phyloP scores from a whole-genome alignment of 2,113 vertebrate species.

The Boulengeromyrus knoepffleri region DNA sequence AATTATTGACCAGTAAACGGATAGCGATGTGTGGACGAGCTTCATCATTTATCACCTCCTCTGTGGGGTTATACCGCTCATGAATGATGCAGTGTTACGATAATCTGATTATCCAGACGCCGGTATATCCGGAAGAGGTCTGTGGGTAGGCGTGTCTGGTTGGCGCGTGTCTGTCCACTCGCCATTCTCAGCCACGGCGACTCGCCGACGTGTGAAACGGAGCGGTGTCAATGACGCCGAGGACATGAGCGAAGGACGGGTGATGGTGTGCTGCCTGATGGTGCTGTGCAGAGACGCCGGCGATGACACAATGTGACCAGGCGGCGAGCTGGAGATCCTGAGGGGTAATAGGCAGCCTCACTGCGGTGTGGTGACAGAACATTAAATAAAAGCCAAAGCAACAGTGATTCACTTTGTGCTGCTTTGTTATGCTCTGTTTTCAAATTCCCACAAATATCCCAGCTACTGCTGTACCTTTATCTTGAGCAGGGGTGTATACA shows the following conservation, averaged over 20 bases:
- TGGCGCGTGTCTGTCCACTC: background rate
- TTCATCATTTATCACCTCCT: constrained; percentile 44
- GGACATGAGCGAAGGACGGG: background rate
- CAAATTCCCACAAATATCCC: background rate
- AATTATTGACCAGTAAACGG: constrained; percentile 40
- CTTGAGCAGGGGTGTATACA: background rate
- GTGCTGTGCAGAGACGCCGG: no score
- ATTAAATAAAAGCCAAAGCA: background rate
- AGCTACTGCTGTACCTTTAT: background rate
- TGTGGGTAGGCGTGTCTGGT: background rate
- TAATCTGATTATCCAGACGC: background rate
- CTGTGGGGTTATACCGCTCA: constrained; percentile 18
- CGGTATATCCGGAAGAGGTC: background rate
- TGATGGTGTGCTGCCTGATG: background rate
- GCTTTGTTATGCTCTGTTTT: background rate
- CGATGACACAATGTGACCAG: background rate
- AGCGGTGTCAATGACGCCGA: background rate
- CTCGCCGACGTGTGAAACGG: background rate
- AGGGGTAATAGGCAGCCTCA: background rate
- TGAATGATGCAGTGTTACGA: background rate
- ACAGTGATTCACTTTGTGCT: background rate
- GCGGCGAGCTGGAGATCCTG: background rate
- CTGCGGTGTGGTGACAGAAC: background rate
- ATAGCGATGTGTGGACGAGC: constrained; percentile 35
- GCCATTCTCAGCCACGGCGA: background rate